Conservation (phyloP, 2,888 invertebrate genomes). For the Cepaea hortensis region DNA sequence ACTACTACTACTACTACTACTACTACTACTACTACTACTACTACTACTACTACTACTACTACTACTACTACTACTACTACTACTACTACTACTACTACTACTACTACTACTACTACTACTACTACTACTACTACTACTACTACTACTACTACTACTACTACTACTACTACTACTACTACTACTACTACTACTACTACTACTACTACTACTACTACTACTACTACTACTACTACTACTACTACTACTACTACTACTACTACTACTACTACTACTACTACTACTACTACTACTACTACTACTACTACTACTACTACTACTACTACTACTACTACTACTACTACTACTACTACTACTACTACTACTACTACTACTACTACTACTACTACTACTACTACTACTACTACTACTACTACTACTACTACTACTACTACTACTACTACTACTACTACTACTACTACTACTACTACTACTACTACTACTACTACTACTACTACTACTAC, state of each 20-base stretch:
- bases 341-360: background rate
- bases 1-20: background rate
- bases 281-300: background rate
- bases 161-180: background rate
- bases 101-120: background rate
- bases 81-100: background rate
- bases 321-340: background rate
- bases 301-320: background rate
- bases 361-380: background rate
- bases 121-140: background rate
- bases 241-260: background rate
- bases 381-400: background rate
- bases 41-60: background rate
- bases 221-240: background rate
- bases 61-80: background rate
- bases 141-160: background rate
- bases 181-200: background rate
- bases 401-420: background rate
- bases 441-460: background rate
- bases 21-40: background rate
- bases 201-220: background rate
- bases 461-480: background rate
- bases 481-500: background rate
- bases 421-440: background rate
- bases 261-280: background rate